These are phyloP conservation scores for Crossaster papposus DNA, from an alignment of 53 echinoderm and acorn worm genomes.

Conservation along the genomic window DNA sequence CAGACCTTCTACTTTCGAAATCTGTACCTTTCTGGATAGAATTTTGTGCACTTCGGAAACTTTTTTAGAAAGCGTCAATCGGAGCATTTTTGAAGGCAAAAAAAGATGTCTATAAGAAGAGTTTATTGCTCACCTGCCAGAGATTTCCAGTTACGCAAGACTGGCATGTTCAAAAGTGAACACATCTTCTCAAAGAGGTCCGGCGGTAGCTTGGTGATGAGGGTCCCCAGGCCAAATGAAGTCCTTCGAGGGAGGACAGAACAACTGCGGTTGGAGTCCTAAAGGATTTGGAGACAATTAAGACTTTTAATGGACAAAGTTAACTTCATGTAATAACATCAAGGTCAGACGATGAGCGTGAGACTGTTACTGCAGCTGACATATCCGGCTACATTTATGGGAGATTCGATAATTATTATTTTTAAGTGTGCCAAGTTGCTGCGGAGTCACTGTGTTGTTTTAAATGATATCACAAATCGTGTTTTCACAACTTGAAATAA, in stretches of 20 bases:
- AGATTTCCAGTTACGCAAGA: constrained; percentile 15
- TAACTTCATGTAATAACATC: too few species aligned
- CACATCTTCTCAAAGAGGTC: constrained; percentile 21
- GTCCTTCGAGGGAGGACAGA: background rate
- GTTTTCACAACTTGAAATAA: background rate
- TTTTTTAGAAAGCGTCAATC: too few species aligned
- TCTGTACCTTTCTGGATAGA: too few species aligned
- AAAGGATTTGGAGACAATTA: background rate
- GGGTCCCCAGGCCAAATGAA: background rate
- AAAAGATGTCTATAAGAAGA: background rate
- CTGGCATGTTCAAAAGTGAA: background rate
- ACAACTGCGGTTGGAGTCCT: background rate
- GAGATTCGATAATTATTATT: too few species aligned
- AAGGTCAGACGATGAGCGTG: too few species aligned
- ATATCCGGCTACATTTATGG: too few species aligned
- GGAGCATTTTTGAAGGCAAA: background rate
- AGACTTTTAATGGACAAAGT: background rate
- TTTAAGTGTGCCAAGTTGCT: too few species aligned
- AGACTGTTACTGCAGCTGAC: too few species aligned
- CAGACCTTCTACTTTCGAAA: too few species aligned
- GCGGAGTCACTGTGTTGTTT: too few species aligned
- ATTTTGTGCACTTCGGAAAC: too few species aligned
- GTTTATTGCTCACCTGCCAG: constrained; percentile 14
- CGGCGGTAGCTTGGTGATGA: constrained; percentile 22
- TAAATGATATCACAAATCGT: background rate